A percentile compares a stretch with the other conserved stretches of the same genome.
These are phyloP conservation scores for Muscicapa striata DNA, from an alignment of 2,797 vertebrate species.

Conservation along the genomic window DNA sequence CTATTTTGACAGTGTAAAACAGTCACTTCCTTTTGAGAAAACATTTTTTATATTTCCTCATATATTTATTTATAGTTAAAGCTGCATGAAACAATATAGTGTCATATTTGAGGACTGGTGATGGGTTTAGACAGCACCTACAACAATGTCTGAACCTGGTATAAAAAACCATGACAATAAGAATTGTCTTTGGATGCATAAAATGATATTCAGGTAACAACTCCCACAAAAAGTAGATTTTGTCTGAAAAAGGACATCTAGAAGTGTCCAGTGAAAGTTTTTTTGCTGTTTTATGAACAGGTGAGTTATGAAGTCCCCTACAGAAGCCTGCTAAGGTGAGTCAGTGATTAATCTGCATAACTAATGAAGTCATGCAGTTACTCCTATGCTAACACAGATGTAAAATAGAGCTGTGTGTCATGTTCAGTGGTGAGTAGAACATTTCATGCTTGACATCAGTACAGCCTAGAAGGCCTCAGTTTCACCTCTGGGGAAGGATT, in stretches of 20 bases:
- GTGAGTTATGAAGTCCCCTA: neutral
- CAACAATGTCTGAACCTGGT: neutral
- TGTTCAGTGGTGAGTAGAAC: neutral
- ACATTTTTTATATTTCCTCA: neutral
- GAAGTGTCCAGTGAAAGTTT: neutral
- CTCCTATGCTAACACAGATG: neutral
- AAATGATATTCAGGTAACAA: neutral
- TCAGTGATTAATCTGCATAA: conserved; percentile 28
- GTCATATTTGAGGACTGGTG: neutral
- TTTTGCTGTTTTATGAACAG: neutral
- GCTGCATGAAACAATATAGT: neutral
- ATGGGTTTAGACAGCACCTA: neutral
- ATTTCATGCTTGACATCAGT: neutral
- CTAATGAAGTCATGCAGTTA: conserved; percentile 20
- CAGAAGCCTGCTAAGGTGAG: neutral
- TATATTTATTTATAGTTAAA: neutral
- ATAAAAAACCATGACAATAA: neutral
- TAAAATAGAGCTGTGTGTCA: neutral
- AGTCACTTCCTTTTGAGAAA: neutral
- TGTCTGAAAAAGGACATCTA: neutral
- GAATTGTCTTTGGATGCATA: neutral
- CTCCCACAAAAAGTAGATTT: neutral
- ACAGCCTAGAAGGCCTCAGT: neutral
- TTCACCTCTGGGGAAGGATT: neutral
- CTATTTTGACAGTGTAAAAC: neutral